Percentiles rank a stretch among this genome's conserved stretches.
Evolutionary conservation across 2,888 invertebrate species (phyloP).

Genomic region (Pollenia angustigena): DNA sequence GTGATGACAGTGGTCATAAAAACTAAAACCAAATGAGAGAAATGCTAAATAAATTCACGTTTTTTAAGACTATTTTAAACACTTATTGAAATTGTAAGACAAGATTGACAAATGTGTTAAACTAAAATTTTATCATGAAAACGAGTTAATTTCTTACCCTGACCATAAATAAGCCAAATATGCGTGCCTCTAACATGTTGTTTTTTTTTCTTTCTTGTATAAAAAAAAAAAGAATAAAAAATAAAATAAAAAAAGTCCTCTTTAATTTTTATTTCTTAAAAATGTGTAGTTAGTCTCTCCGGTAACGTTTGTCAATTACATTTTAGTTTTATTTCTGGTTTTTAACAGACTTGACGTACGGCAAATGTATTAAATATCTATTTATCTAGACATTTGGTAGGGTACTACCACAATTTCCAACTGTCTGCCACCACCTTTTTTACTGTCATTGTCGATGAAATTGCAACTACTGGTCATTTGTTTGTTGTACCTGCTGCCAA

Average conservation of each 20-base stretch:
- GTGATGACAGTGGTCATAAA: slow-evolving; percentile 64
- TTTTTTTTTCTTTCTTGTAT: background rate
- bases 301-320: slow-evolving; percentile 39
- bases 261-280: too few species aligned
- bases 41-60: slow-evolving; percentile 27
- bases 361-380: slow-evolving; percentile 44
- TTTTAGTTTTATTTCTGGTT: slow-evolving; percentile 14
- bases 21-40: slow-evolving; percentile 55
- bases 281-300: background rate
- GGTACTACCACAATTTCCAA: slow-evolving; percentile 14
- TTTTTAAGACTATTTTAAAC: slow-evolving; percentile 16
- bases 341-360: slow-evolving; percentile 39
- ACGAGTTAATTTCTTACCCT: slow-evolving; percentile 50
- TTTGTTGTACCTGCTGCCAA: slow-evolving; percentile 43
- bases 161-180: slow-evolving; percentile 58
- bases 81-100: slow-evolving; percentile 26
- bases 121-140: slow-evolving; percentile 29
- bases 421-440: slow-evolving; percentile 61
- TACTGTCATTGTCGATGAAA: slow-evolving; percentile 56
- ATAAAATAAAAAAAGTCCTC: background rate
- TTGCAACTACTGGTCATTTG: slow-evolving; percentile 50
- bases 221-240: too few species aligned
- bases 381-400: slow-evolving; percentile 5
- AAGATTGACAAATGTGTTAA: slow-evolving; percentile 52
- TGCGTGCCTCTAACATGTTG: slow-evolving; percentile 29